Base-by-base conservation (phyloP, 2,113 vertebrate species). In the Sorex araneus region DNA sequence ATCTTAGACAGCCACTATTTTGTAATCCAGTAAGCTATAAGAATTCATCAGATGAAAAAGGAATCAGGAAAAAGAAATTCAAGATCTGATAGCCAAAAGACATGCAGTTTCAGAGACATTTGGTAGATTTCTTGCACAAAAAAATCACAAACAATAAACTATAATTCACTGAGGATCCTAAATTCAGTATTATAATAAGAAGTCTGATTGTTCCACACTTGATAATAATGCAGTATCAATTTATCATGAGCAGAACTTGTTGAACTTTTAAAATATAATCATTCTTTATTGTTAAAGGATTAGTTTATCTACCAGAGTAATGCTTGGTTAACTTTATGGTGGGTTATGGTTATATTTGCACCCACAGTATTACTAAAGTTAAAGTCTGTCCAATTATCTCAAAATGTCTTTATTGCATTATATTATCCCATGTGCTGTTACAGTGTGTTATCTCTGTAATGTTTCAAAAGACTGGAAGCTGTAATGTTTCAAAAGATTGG, bases 111-210 rank as follows among this genome's bases (percentile, higher is more conserved):
- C 27, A 71, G 12, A 45, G 3, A 54, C 28, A 73, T 90, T 81
- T 25, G 79, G 50, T 69, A 73, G 47, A 16, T 78, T 85, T 40
- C 25, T 90, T 77, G 73, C 27, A 78, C 45, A 81, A 85, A 84
- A 84, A 76, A 25, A 30, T 93, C 50, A 78, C 3, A 21, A 76
- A 70, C 11, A 54, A 36, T 63, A 11, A 30, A 15, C 30, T 16
- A 57, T 47, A 69, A 57, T 96, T 88, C 90, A 6, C 47, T 34
- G 40, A 92, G 30, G 50, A 36, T 86, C n/a, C 27, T 32, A 81
- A 84, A 54, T 45, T 77, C 28, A 75, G 32, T 8, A 30, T 90
- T 88, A 13, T 81, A 30, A 10, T 28, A 73, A 34, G n/a, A 81
- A 69, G 34, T 47, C 64, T 67, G 81, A 27, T 43, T 86, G 2